A percentile compares a stretch with the other conserved stretches of the same genome.
phyloP scores from a whole-genome alignment of 2,888 invertebrate genomes.

The Phytoseiulus persimilis region DNA sequence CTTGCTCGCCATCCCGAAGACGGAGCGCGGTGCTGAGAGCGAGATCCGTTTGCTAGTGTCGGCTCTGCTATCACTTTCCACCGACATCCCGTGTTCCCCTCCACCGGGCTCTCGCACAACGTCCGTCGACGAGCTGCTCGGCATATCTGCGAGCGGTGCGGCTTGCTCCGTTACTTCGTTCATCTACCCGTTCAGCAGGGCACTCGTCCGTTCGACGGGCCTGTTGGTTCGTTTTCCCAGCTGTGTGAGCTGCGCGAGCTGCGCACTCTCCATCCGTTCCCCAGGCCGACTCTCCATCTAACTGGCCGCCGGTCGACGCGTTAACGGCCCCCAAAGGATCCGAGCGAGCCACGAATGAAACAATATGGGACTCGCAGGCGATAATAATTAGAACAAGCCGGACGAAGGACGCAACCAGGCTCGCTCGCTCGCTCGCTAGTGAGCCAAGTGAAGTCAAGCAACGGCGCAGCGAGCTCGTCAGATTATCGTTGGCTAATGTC shows the following conservation, averaged over 20 bases:
- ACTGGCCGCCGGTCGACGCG: neutral
- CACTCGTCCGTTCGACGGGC: neutral
- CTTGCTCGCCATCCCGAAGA: neutral
- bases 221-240: neutral
- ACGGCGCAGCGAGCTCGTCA: no score
- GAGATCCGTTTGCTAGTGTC: no score
- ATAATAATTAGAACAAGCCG: neutral
- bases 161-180: neutral
- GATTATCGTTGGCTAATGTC: no score
- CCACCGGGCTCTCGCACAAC: no score
- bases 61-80: no score
- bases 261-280: neutral
- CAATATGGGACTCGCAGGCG: neutral
- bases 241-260: neutral
- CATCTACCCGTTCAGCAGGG: neutral
- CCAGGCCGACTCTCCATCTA: neutral
- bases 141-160: neutral
- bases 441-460: neutral
- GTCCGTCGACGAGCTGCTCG: no score
- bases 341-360: neutral
- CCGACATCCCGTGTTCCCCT: no score
- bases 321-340: neutral
- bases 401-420: neutral
- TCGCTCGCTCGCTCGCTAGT: neutral
- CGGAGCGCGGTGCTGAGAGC: neutral